Base-by-base conservation (phyloP, 2,797 vertebrate genomes). In the Squalus acanthias region DNA sequence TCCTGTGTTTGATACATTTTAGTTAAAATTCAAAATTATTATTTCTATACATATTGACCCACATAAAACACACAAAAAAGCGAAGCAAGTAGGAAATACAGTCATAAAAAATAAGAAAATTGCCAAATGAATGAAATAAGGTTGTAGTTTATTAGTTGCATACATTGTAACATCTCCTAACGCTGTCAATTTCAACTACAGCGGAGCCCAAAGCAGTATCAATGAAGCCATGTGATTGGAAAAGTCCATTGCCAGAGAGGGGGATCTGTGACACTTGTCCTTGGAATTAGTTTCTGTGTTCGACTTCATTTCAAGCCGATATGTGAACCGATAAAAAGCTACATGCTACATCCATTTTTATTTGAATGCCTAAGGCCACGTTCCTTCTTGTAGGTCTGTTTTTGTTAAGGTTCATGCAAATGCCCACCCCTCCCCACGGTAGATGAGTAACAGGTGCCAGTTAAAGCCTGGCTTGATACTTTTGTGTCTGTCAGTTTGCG, bases 401-500 rank as follows among this genome's bases (percentile, higher is more conserved):
- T 93, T 5, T 46, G 20, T 46, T 39, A 5, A 9, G 60, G 17
- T 22, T 15, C 17, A 20, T 20, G 3, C 17, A 1, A 46, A 24
- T n/a, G 8, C 20, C 65, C 91, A 67, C 33, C 91, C 91, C 65
- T 69, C 39, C 7, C 82, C 63, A 4, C 5, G 39, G 69, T 4
- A 33, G 69, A 74, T 39, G 94, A 95, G 94, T 95, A 95, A 95
- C 94, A 95, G 94, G 94, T 95, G 94, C 94, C 94, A 72, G 94
- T 72, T 95, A 50, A 95, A 95, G 94, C 94, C 69, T 95, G 94
- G n/a, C 69, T 91, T 70, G 67, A 95, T 95, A 95, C 57, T 95
- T 95, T 57, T n/a, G 67, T 95, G 94, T 33, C 69, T 95, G 94
- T 70, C 70, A 95, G 69, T 57, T 53, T 74, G 39, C 63, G 53